These are phyloP conservation scores for Dynastes grantii DNA, from an alignment of 2,888 invertebrate species.

Conservation along the genomic window DNA sequence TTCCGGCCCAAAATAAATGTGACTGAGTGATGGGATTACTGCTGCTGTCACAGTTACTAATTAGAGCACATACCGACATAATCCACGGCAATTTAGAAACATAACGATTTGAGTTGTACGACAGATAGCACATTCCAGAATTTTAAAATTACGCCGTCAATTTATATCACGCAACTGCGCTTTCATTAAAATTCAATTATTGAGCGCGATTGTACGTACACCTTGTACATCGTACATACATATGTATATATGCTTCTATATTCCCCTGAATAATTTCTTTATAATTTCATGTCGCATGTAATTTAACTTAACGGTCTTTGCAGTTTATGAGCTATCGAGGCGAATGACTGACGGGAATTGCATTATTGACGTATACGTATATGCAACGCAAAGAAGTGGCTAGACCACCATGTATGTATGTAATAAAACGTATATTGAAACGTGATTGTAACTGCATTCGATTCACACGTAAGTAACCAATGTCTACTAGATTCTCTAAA, in stretches of 20 bases:
- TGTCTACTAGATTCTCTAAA: no score
- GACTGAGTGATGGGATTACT: neutral
- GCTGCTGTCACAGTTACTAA: conserved; percentile 5
- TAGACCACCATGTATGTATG: no score
- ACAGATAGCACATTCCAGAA: conserved; percentile 12
- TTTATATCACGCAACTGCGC: conserved; percentile 10
- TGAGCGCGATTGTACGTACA: conserved; percentile 1
- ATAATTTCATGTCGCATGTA: conserved; percentile 10
- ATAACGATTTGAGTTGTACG: conserved; percentile 6
- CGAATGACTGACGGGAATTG: neutral
- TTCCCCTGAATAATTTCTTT: conserved; percentile 1
- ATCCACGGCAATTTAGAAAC: conserved; percentile 5
- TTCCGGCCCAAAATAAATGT: neutral
- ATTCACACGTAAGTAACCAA: no score
- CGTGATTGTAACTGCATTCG: no score
- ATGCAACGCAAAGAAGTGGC: no score
- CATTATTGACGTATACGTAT: neutral
- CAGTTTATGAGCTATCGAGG: neutral
- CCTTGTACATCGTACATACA: neutral
- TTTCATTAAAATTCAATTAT: conserved; percentile 18
- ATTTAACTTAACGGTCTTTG: neutral
- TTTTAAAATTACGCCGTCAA: conserved; percentile 10
- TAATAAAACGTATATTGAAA: no score
- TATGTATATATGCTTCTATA: neutral
- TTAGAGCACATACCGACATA: conserved; percentile 9